Conservation (phyloP, 1,140 invertebrate genomes). For the Heterodera carotae region DNA sequence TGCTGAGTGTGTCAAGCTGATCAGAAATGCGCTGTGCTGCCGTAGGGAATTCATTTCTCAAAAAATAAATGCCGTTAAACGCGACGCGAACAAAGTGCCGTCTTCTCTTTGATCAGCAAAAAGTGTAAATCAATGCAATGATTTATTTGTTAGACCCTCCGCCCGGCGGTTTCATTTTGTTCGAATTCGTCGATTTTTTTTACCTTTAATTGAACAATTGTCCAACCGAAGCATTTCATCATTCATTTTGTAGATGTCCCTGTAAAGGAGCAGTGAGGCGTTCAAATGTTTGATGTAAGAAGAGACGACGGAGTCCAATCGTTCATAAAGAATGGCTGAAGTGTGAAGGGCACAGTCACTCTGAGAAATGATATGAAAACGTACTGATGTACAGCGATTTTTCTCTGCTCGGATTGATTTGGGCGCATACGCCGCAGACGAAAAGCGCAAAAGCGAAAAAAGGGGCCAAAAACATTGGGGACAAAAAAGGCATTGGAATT, state of each 20-base stretch:
- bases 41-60: slow-evolving; percentile 16
- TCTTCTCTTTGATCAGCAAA: too few relatives aligned
- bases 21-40: slow-evolving; percentile 9
- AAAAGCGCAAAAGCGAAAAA: background rate
- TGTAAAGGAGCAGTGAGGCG: slow-evolving; percentile 40
- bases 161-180: background rate
- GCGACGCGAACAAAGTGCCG: too few relatives aligned
- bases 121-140: too few relatives aligned
- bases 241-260: slow-evolving; percentile 35
- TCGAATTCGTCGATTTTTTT: slow-evolving; percentile 30
- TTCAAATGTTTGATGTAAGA: slow-evolving; percentile 37
- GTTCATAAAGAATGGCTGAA: slow-evolving; percentile 45
- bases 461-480: background rate
- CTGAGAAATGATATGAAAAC: background rate
- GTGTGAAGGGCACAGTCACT: background rate
- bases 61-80: slow-evolving; percentile 4
- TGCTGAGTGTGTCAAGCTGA: background rate
- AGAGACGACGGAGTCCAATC: slow-evolving; percentile 22
- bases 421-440: background rate
- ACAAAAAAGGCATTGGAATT: background rate
- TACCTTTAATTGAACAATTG: slow-evolving; percentile 8
- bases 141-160: too few relatives aligned
- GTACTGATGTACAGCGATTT: background rate
- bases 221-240: slow-evolving; percentile 41
- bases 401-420: too few relatives aligned